Percentiles rank a stretch among this genome's conserved stretches.
These are phyloP conservation scores for Orbicella faveolata DNA, from an alignment of 64 coral and sea anemone genomes.

Conservation along the genomic window DNA sequence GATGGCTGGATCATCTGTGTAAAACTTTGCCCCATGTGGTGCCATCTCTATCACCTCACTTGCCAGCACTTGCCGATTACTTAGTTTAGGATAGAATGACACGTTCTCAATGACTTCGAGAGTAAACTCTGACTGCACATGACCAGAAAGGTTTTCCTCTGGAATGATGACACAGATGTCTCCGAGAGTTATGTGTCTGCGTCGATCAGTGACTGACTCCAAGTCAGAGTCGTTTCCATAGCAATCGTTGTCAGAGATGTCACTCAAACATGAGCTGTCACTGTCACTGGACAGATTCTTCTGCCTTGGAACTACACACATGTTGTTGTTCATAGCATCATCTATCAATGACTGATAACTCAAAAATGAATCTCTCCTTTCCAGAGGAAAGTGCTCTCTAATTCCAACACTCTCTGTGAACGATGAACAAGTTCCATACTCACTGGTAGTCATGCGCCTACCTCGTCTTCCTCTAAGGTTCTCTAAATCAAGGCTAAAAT, in stretches of 20 bases:
- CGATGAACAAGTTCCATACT: conserved; percentile 79
- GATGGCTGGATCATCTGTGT: conserved; percentile 76
- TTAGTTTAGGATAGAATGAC: conserved; percentile 58
- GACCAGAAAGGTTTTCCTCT: conserved; percentile 80
- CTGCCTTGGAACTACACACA: neutral
- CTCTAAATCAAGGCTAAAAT: conserved; percentile 70
- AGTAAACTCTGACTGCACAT: conserved; percentile 81
- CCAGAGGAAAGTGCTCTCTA: neutral
- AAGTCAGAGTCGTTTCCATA: conserved; percentile 1
- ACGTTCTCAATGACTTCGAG: conserved; percentile 84
- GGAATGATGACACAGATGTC: conserved; percentile 92
- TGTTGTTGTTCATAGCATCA: conserved; percentile 24
- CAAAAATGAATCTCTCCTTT: conserved; percentile 4
- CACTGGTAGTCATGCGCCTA: conserved; percentile 60
- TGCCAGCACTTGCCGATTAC: conserved; percentile 53
- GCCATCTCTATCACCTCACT: conserved; percentile 80
- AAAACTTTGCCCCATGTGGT: conserved; percentile 92
- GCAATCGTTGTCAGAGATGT: conserved; percentile 56
- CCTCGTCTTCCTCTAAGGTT: neutral
- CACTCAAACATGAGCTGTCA: conserved; percentile 23
- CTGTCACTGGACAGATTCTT: conserved; percentile 19
- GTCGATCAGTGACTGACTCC: conserved; percentile 50
- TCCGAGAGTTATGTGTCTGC: conserved; percentile 71
- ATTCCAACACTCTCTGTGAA: conserved; percentile 41
- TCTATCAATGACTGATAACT: conserved; percentile 24